Evolutionary conservation across 2,888 invertebrate genomes (phyloP), one percentile per base, ranked within the genome.

Genomic region (Mythimna pallens): DNA sequence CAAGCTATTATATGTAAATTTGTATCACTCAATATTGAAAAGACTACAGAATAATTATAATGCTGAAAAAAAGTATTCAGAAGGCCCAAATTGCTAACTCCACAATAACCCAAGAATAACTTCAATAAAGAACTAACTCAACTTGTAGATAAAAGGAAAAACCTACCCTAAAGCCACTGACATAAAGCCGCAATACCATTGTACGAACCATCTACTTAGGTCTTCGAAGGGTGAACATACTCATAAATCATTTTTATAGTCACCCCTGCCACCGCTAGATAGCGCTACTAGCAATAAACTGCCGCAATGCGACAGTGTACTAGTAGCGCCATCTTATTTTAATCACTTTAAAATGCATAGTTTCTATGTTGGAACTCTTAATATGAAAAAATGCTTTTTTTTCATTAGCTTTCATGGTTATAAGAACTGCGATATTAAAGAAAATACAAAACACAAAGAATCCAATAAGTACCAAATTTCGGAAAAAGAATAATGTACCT

Each of bases 161-260:
- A 7, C 0, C 25, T 12, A 62, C 57, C 25, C 34, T 62, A 43
- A 63, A 0, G 3, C 43, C 7, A 14, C 5, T 14, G 0, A 2
- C 7, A 65, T 61, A 72, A 50, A 10, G 10, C 36, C n/a, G 17
- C 30, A 78, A 55, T 47, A 4, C 22, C 22, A 50, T 40, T 78
- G 57, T 17, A 40, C 14, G 12, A 65, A 76, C 25, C 7, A 62
- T 47, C 20, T 62, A 20, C n/a, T n/a, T 40, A 63, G 57, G 72
- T 71, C 63, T 30, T 7, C 7, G 50, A 59, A 22, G 30, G 30
- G 54, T 36, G 58, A 20, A 30, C 65, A 6, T 30, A 69, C 62
- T 58, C 75, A 78, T 78, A 78, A 78, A 78, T 78, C 68, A 78
- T 80, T 78, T 78, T 78, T 62, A 54, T 17, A 54, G 57, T 52